Evolutionary conservation across 2,888 invertebrate species (phyloP), one percentile per base, ranked within the genome.

Genomic region (Macropis europaea): DNA sequence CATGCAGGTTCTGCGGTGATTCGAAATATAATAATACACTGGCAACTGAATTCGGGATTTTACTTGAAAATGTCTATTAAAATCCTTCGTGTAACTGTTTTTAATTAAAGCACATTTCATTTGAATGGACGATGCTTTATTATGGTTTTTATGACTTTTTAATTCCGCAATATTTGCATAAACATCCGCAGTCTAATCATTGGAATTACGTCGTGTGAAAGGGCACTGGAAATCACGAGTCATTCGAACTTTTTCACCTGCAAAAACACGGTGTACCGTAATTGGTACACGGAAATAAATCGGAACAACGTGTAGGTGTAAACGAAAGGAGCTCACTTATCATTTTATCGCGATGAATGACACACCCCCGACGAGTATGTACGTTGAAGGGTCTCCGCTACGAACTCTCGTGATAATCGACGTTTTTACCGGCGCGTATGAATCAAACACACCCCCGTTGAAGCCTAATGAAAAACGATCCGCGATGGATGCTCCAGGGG

Each of bases 381-480:
- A 1, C 11, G 2, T 19, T 7, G n/a, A 28, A 28, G 22, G 24
- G 6, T 17, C 15, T 24, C 32, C 11, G 43, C 22, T 43, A 28
- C 30, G 32, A 40, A 19, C 32, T 36, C n/a, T 40, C 36, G 45
- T 47, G 50, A 59, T 36, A 53, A 64, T 60, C 40, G 57, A 63
- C 22, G 52, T 45, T 76, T 62, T 67, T 59, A 56, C 28, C 45
- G 6, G 7, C 24, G 5, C 6, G 19, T n/a, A 22, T 30, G 52
- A 68, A 50, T 67, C 63, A 54, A 62, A 62, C 45, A 42, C 62
- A 34, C 17, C 42, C 38, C 50, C 2, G 38, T 24, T 42, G 53
- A 62, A 15, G 60, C 43, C 26, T 53, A 28, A 42, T 75, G 62
- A 75, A 76, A 76, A 76, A 71, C 66, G 66, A 66, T 70, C 38